Conservation (phyloP, 1,140 invertebrate species). For the Neotoxoptera formosana region DNA sequence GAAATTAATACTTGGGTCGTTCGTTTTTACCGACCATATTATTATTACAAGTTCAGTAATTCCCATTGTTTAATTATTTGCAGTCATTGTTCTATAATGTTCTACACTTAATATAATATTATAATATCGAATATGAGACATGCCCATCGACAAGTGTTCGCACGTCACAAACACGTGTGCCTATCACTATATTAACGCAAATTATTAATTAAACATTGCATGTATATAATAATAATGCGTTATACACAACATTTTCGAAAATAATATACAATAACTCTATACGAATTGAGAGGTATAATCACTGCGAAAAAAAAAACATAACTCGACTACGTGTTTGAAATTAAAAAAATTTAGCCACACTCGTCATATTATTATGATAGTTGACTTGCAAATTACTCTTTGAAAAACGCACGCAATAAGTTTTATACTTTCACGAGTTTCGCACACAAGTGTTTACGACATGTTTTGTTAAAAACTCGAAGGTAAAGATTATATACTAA, state of each 20-base stretch:
- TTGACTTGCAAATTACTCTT: not conserved
- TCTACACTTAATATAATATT: not conserved
- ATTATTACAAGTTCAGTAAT: not conserved
- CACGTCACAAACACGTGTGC: not conserved
- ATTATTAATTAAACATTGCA: not conserved
- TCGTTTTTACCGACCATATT: not conserved
- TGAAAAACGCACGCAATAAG: not conserved
- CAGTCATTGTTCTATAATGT: not conserved
- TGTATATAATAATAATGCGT: not conserved
- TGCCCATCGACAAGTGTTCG: not conserved
- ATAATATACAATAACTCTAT: not conserved
- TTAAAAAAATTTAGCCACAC: not conserved
- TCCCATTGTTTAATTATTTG: not conserved
- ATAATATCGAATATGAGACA: not conserved
- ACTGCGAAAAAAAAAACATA: not conserved
- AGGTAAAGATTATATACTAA: conserved; percentile 42
- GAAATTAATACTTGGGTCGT: not conserved
- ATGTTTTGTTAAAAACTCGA: conserved; percentile 11
- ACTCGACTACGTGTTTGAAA: not conserved
- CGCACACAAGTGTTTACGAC: not conserved
- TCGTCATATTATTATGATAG: not conserved
- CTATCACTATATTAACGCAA: not conserved
- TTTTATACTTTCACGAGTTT: not conserved
- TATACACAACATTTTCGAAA: not conserved
- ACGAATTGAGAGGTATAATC: not conserved